Evolutionary conservation across 2,797 vertebrate species (phyloP), one percentile per base, ranked within the genome.

Genomic region (Syncerus caffer): DNA sequence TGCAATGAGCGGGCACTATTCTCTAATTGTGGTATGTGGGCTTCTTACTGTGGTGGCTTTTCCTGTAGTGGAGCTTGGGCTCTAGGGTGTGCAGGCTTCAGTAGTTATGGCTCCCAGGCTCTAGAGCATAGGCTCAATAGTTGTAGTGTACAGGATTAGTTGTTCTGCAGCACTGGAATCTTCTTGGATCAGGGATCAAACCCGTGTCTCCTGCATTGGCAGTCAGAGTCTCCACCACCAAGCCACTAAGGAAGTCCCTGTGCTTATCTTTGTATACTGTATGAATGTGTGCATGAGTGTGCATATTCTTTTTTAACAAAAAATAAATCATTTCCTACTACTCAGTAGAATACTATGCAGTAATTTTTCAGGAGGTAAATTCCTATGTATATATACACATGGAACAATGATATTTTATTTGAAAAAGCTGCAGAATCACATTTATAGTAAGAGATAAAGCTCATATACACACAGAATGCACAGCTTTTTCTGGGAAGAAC

Each of bases 321-420:
- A 87, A 89, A 47, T 27, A 4, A 13, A 83, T n/a, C 29, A 47
- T 80, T 51, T 47, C 21, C 25, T 85, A 76, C 11, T 42, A 71
- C 95, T 79, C 15, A 55, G 14, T 80, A 62, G 47, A 95, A 67
- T 71, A 17, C 0, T 53, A 21, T 11, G 4, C 6, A 74, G n/a
- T 47, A 90, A 94, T 42, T 93, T 94, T 71, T 91, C 64, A 50
- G 60, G 25, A 60, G 29, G 2, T 78, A 60, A 62, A 87, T 38
- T 76, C 1, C 78, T 90, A 42, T 82, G n/a, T 58, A 31, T 6
- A 31, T 47, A 58, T 8, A n/a, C 42, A 67, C 27, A 76, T 50
- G 19, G 23, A 62, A 57, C 64, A 89, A 60, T 42, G 13, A 53
- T 51, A 60, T 85, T 91, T 88, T 57, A 58, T 55, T 7, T 86